Evolutionary conservation across 2,797 vertebrate genomes (phyloP).

Genomic region (Botia almorhae): DNA sequence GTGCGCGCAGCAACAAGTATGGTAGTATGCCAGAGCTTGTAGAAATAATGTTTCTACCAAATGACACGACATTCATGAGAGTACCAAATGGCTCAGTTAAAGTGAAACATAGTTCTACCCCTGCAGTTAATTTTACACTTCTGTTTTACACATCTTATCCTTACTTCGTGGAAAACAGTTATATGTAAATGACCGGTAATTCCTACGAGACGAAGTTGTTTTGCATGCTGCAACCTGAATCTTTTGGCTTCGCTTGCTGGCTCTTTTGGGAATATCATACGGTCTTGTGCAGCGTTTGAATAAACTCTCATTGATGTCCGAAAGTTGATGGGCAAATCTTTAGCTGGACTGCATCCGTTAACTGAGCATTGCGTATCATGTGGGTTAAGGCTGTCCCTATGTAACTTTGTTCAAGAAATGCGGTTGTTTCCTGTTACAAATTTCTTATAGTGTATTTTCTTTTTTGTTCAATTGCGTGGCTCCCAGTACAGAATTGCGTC

Average conservation of each 20-base stretch:
- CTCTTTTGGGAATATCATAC: constrained; percentile 8
- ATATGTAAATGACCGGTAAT: neutral
- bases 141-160: neutral
- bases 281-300: constrained; percentile 21
- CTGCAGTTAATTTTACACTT: neutral
- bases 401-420: neutral
- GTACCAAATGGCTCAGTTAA: neutral
- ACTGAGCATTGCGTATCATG: constrained; percentile 16
- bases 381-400: neutral
- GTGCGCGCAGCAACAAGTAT: constrained; percentile 23
- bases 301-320: constrained; percentile 4
- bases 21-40: neutral
- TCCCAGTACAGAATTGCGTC: no score
- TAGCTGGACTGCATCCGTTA: constrained; percentile 35
- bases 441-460: no score
- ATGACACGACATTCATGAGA: neutral
- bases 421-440: no score
- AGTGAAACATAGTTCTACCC: neutral
- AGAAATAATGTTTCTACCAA: neutral
- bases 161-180: neutral
- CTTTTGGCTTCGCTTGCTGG: neutral
- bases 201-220: neutral
- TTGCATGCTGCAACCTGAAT: constrained; percentile 3
- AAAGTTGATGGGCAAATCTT: constrained; percentile 16
- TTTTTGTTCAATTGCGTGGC: no score